Conservation (phyloP, 2,113 vertebrate genomes). For the Cacatua alba region DNA sequence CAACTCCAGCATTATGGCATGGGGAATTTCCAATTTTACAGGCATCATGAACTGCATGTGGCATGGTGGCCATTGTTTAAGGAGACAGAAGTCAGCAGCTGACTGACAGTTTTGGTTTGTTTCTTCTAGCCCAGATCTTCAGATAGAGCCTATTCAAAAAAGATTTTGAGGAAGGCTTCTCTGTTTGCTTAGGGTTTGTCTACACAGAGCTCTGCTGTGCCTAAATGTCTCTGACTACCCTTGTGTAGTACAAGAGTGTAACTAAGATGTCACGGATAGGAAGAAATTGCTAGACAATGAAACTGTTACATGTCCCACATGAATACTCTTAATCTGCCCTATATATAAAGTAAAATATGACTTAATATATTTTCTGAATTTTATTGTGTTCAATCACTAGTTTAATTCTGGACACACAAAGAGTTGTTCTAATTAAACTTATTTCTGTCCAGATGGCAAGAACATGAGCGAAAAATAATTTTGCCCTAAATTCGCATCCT, state of each 20-base stretch:
- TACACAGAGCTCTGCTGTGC: background rate
- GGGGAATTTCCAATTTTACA: background rate
- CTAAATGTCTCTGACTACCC: background rate
- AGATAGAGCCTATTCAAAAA: background rate
- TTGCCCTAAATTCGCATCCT: background rate
- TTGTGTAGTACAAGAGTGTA: background rate
- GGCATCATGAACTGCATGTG: accelerated
- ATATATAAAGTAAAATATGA: background rate
- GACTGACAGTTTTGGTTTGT: background rate
- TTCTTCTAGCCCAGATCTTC: background rate
- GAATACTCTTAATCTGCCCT: background rate
- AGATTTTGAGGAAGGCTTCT: background rate
- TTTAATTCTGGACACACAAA: background rate
- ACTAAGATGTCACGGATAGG: background rate
- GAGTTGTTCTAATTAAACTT: background rate
- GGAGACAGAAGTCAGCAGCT: background rate
- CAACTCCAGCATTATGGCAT: no score
- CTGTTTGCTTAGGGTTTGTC: background rate
- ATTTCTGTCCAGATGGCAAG: background rate
- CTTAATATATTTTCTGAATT: background rate
- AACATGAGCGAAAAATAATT: background rate
- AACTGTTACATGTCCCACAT: background rate
- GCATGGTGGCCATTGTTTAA: background rate
- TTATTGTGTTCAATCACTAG: background rate
- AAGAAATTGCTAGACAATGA: background rate